Conservation (phyloP, 2,888 invertebrate species). For the Sesamia inferens region DNA sequence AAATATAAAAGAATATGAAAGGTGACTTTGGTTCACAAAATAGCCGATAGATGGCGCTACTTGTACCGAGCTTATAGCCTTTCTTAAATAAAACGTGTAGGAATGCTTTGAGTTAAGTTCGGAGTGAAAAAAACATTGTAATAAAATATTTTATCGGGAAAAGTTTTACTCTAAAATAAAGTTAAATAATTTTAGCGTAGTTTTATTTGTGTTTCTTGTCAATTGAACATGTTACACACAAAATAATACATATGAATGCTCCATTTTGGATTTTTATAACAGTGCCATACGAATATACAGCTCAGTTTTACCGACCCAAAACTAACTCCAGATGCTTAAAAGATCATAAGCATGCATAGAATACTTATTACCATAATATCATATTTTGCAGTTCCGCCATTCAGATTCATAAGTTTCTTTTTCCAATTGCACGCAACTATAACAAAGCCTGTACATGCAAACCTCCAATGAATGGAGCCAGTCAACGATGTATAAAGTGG, state of each 20-base stretch:
- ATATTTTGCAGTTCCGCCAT: slow-evolving; percentile 35
- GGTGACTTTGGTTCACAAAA: neutral
- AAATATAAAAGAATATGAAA: neutral
- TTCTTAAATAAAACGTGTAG: neutral
- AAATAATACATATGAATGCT: neutral
- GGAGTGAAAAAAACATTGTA: neutral
- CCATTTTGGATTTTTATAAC: neutral
- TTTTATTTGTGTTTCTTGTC: neutral
- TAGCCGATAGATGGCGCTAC: slow-evolving; percentile 42
- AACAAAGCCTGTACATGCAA: slow-evolving; percentile 52
- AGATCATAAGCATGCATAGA: slow-evolving; percentile 14
- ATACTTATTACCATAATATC: slow-evolving; percentile 26
- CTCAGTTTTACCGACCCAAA: neutral
- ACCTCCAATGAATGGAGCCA: slow-evolving; percentile 51
- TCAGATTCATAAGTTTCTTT: slow-evolving; percentile 39
- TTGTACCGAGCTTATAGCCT: neutral
- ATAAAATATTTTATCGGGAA: neutral
- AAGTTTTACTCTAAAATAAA: neutral
- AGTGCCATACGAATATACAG: too few species aligned
- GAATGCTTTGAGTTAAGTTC: neutral
- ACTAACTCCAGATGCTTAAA: slow-evolving; percentile 3
- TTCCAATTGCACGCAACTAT: slow-evolving; percentile 36
- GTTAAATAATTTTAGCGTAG: neutral
- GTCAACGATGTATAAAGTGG: slow-evolving; percentile 53
- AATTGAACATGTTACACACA: neutral